phyloP scores from a whole-genome alignment of 2,797 vertebrate genomes.

The Lepilemur ruficaudatus region DNA sequence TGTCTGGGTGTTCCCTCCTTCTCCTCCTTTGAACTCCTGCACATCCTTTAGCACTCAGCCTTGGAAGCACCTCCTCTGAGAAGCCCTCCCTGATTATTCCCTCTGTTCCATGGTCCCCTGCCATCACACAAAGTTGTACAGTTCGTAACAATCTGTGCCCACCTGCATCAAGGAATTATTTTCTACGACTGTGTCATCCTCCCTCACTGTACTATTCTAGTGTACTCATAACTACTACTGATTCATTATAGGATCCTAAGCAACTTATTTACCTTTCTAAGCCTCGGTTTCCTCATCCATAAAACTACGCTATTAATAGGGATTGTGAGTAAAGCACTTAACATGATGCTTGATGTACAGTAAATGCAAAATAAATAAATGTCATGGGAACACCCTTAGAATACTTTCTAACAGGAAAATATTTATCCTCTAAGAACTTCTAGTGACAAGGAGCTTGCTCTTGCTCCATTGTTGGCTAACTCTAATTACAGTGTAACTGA shows the following conservation, averaged over 20 bases:
- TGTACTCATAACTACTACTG: neutral
- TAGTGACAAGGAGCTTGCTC: neutral
- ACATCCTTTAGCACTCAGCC: neutral
- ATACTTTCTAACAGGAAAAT: neutral
- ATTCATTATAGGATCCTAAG: neutral
- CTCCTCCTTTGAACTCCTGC: neutral
- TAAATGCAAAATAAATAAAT: neutral
- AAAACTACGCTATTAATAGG: neutral
- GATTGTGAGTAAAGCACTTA: neutral
- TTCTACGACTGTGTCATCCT: neutral
- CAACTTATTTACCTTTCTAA: neutral
- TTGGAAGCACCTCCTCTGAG: neutral
- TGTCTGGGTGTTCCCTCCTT: neutral
- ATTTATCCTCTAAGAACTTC: neutral
- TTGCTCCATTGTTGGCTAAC: neutral
- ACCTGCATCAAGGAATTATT: neutral
- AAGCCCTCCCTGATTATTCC: neutral
- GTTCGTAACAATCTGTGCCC: neutral
- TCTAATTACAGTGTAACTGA: neutral
- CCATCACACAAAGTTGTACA: neutral
- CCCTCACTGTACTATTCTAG: neutral
- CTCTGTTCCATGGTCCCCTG: neutral
- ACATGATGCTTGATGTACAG: neutral
- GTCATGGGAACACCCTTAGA: neutral
- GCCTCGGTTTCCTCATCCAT: neutral